Evolutionary conservation across 2,113 vertebrate species (phyloP).

Genomic region (Trematocara nigrifrons): DNA sequence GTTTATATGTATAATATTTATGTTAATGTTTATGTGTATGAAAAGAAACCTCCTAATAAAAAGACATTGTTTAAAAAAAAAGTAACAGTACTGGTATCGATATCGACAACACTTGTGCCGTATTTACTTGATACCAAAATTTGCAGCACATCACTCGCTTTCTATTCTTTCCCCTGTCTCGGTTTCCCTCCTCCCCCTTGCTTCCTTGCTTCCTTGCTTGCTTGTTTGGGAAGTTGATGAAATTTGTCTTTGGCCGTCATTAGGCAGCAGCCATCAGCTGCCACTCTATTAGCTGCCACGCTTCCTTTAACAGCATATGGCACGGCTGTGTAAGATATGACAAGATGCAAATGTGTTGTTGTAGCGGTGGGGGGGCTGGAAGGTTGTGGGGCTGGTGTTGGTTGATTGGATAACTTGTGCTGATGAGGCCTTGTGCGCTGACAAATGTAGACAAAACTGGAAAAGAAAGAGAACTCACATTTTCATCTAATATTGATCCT

Average conservation of each 20-base stretch:
- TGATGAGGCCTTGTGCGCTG: neutral
- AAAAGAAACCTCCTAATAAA: no score
- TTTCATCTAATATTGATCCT: slow-evolving; percentile 47
- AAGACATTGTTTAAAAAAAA: neutral
- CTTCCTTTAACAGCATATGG: slow-evolving; percentile 75
- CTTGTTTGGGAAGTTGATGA: slow-evolving; percentile 70
- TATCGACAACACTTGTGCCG: neutral
- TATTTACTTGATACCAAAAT: neutral
- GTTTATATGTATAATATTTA: no score
- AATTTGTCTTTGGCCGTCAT: slow-evolving; percentile 74
- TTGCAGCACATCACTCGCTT: neutral
- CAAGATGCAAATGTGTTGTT: slow-evolving; percentile 73
- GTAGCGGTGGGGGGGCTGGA: neutral
- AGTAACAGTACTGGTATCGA: neutral
- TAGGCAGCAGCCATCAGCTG: slow-evolving; percentile 69
- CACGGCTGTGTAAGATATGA: slow-evolving; percentile 68
- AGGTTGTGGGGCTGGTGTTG: neutral
- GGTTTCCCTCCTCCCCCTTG: neutral
- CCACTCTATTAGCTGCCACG: slow-evolving; percentile 73
- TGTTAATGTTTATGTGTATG: no score
- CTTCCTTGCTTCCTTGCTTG: neutral
- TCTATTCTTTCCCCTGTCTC: neutral
- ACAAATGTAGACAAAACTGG: neutral
- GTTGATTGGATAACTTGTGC: neutral
- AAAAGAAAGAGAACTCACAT: neutral